Evolutionary conservation across 2,113 vertebrate genomes (phyloP).

Genomic region (Lepidothrix coronata): DNA sequence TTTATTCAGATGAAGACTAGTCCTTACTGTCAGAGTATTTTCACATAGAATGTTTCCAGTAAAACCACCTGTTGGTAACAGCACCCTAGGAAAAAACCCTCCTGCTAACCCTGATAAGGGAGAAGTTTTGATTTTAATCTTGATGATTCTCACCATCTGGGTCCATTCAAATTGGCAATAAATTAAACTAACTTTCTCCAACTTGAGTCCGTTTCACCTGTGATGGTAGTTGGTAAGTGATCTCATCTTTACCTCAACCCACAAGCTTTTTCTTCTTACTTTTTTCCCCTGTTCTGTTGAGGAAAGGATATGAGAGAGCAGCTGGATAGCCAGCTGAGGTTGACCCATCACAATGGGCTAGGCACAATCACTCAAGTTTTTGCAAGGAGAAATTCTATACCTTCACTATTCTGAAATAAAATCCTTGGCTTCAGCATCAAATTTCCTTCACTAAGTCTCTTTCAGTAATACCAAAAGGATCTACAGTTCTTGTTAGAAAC

Average conservation of each 20-base stretch:
- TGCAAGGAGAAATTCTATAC: background rate
- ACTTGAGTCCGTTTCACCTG: background rate
- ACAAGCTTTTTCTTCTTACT: background rate
- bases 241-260: background rate
- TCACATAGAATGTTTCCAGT: background rate
- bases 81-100: background rate
- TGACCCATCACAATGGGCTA: background rate
- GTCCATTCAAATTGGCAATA: background rate
- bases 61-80: background rate
- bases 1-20: background rate
- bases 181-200: background rate
- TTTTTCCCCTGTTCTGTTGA: background rate
- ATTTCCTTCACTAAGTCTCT: background rate
- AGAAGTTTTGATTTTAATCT: background rate
- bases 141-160: background rate
- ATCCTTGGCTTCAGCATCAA: background rate
- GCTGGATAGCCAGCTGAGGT: background rate
- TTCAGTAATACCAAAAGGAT: background rate
- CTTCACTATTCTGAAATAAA: background rate
- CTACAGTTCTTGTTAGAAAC: background rate
- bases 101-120: background rate
- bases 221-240: background rate
- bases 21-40: background rate
- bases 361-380: background rate
- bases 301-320: background rate